These are phyloP conservation scores for Taphrorychus bicolor DNA, from an alignment of 2,888 invertebrate genomes.

Conservation along the genomic window DNA sequence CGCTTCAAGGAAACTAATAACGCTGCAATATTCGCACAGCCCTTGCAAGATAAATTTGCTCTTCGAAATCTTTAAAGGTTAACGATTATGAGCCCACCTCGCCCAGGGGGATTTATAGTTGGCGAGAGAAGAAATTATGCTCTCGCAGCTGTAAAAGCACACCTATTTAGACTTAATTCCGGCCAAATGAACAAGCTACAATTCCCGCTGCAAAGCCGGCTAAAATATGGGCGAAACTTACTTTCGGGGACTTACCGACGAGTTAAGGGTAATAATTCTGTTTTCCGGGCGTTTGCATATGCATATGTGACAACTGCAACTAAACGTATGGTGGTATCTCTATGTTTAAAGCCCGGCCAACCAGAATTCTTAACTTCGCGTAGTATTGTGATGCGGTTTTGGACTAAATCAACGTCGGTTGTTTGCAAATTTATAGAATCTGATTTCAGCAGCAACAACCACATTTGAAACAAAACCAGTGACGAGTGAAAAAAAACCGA, in stretches of 20 bases:
- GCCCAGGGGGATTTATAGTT: background rate
- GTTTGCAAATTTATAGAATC: conserved; percentile 6
- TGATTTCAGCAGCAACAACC: too few relatives aligned
- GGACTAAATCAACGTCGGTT: background rate
- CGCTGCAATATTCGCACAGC: conserved; percentile 29
- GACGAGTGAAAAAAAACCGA: background rate
- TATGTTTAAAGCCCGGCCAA: background rate
- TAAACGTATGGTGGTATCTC: background rate
- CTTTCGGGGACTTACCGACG: conserved; percentile 4
- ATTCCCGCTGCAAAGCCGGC: background rate
- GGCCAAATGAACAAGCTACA: background rate
- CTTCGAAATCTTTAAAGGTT: conserved; percentile 22
- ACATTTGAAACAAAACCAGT: too few relatives aligned
- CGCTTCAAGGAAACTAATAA: conserved; percentile 20
- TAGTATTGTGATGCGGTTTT: background rate
- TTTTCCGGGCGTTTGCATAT: conserved; percentile 7
- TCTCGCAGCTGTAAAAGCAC: background rate
- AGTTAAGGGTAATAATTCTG: background rate
- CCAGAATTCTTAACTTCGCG: conserved; percentile 2
- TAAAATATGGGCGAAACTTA: conserved; percentile 2
- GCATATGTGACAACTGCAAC: conserved; percentile 5
- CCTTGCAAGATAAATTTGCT: conserved; percentile 28
- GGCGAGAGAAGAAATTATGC: conserved; percentile 1
- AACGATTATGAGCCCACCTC: conserved; percentile 17
- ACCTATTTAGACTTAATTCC: conserved; percentile 3